These are phyloP conservation scores for Cinara cedri DNA, from an alignment of 2,888 invertebrate species.

Conservation along the genomic window DNA sequence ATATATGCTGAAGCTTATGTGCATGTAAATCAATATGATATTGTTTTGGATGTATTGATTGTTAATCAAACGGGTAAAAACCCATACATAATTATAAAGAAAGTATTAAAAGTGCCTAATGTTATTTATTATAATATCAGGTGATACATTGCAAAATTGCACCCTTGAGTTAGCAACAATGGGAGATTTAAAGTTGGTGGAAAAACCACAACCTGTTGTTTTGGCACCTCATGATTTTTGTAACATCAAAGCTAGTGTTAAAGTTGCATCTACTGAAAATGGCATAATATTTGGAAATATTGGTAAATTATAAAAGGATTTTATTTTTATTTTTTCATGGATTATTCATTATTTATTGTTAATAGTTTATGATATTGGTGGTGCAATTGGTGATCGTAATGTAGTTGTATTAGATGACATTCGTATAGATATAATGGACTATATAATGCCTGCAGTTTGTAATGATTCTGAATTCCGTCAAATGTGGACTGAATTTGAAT, in stretches of 20 bases:
- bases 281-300: slow-evolving; percentile 99
- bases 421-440: slow-evolving; percentile 99
- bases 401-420: slow-evolving; percentile 99
- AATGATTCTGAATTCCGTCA: slow-evolving; percentile 95
- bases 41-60: slow-evolving; percentile 95
- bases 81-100: no score
- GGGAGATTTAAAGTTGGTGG: slow-evolving; percentile 96
- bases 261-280: slow-evolving; percentile 99
- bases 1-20: slow-evolving; percentile 99
- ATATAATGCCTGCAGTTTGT: slow-evolving; percentile 93
- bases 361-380: slow-evolving; percentile 92
- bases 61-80: slow-evolving; percentile 90
- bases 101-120: no score
- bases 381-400: slow-evolving; percentile 89
- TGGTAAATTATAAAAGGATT: slow-evolving; percentile 67
- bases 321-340: slow-evolving; percentile 20
- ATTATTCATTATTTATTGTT: slow-evolving; percentile 47
- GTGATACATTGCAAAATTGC: slow-evolving; percentile 96
- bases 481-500: slow-evolving; percentile 99
- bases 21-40: slow-evolving; percentile 97
- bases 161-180: slow-evolving; percentile 96
- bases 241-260: slow-evolving; percentile 97
- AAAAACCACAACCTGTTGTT: slow-evolving; percentile 94
- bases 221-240: slow-evolving; percentile 97
- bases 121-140: slow-evolving; percentile 56